Percentiles rank a stretch among this genome's conserved stretches.
phyloP scores from a whole-genome alignment of 2,113 vertebrate species.

The Ptilorrhoa leucosticta region DNA sequence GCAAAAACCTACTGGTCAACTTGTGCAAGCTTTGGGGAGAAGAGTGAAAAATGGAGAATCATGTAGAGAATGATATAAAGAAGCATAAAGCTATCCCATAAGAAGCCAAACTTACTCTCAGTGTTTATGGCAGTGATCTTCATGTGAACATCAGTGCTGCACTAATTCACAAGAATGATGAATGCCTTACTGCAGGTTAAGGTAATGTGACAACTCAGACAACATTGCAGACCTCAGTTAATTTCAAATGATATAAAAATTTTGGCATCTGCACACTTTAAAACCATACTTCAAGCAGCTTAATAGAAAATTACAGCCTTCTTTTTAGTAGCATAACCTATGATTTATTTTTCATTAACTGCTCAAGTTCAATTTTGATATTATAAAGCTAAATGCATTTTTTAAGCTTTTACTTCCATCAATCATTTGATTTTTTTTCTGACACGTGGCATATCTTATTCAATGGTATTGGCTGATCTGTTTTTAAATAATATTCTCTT shows the following conservation, averaged over 20 bases:
- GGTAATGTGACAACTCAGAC: not conserved
- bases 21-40: not conserved
- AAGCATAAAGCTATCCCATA: not conserved
- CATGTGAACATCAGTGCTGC: fast-evolving
- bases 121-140: not conserved
- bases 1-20: not conserved
- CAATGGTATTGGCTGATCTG: not conserved
- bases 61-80: not conserved
- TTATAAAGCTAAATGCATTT: not conserved
- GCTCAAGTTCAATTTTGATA: not conserved
- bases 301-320: not conserved
- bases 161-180: not conserved
- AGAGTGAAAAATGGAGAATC: not conserved
- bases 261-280: not conserved
- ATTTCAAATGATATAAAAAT: not conserved
- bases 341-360: conserved; percentile 25
- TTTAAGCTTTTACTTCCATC: not conserved
- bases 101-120: not conserved
- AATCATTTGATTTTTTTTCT: not conserved
- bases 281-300: not conserved
- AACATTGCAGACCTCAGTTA: not conserved
- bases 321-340: not conserved
- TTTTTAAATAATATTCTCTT: conserved; percentile 48
- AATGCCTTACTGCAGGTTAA: not conserved
- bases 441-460: not conserved